phyloP scores from a whole-genome alignment of 2,888 invertebrate species.

The Nephrotoma guestfalica region DNA sequence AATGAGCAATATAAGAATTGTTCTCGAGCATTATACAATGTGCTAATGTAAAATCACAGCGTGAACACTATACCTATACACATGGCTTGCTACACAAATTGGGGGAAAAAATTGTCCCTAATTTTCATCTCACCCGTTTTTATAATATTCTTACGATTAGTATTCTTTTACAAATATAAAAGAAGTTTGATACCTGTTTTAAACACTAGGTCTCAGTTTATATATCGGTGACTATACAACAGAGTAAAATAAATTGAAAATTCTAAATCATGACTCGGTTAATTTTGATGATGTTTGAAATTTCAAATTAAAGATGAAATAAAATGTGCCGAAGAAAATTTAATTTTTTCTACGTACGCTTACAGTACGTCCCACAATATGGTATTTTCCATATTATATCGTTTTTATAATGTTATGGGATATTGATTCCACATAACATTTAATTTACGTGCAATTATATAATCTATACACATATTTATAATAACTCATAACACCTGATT shows the following conservation, averaged over 20 bases:
- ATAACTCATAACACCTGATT: not conserved
- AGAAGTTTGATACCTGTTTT: not conserved
- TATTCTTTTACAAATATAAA: not conserved
- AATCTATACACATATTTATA: not conserved
- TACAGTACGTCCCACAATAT: not conserved
- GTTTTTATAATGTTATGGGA: too few relatives aligned
- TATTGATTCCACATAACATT: too few relatives aligned
- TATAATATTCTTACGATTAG: not conserved
- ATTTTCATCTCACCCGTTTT: not conserved
- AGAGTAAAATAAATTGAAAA: not conserved
- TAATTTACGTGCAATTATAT: not conserved
- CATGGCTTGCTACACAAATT: not conserved
- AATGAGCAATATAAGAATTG: not conserved
- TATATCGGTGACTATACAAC: not conserved
- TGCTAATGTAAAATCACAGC: not conserved
- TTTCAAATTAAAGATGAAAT: not conserved
- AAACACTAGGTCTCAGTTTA: not conserved
- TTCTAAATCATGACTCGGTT: not conserved
- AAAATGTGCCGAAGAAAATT: not conserved
- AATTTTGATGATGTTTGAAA: not conserved
- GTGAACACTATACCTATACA: not conserved
- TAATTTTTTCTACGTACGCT: not conserved
- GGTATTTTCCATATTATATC: not conserved
- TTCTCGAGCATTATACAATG: not conserved
- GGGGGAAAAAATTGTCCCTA: not conserved